A percentile compares a stretch with the other conserved stretches of the same genome.
These are phyloP conservation scores for Drosophila antonietae DNA, from an alignment of 2,888 invertebrate genomes.

Conservation along the genomic window DNA sequence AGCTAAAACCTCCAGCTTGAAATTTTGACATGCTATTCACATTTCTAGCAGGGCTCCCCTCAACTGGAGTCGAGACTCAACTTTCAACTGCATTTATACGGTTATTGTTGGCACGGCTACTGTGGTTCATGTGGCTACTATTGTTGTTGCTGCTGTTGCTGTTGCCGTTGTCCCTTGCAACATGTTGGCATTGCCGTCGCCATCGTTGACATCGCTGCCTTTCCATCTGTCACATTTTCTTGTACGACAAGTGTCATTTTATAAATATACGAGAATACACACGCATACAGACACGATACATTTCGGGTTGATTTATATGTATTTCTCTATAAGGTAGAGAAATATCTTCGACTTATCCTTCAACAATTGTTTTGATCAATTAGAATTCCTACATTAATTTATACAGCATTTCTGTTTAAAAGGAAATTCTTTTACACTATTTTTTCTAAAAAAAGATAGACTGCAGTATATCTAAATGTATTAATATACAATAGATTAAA, in stretches of 20 bases:
- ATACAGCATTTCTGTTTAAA: neutral
- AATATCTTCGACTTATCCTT: conserved; percentile 4
- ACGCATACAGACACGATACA: conserved; percentile 20
- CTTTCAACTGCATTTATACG: conserved; percentile 34
- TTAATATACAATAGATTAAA: no score
- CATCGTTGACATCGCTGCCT: conserved; percentile 44
- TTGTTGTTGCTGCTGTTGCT: conserved; percentile 27
- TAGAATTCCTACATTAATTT: neutral
- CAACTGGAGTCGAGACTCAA: conserved; percentile 47
- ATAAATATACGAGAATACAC: conserved; percentile 24
- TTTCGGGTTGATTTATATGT: conserved; percentile 2
- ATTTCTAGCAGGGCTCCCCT: conserved; percentile 58
- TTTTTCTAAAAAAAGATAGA: neutral
- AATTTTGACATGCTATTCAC: conserved; percentile 79
- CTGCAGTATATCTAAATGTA: no score
- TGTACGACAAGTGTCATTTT: conserved; percentile 62
- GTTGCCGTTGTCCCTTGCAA: conserved; percentile 41
- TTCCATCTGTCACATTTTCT: conserved; percentile 64
- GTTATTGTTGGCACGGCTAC: conserved; percentile 12
- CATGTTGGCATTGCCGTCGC: conserved; percentile 46
- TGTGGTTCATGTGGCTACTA: conserved; percentile 18
- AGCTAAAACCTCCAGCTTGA: conserved; percentile 36
- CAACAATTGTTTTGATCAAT: neutral
- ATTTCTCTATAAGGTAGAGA: neutral
- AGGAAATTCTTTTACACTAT: neutral